Evolutionary conservation across 2,888 invertebrate genomes (phyloP), one percentile per base, ranked within the genome.

Genomic region (Synanthedon vespiformis): DNA sequence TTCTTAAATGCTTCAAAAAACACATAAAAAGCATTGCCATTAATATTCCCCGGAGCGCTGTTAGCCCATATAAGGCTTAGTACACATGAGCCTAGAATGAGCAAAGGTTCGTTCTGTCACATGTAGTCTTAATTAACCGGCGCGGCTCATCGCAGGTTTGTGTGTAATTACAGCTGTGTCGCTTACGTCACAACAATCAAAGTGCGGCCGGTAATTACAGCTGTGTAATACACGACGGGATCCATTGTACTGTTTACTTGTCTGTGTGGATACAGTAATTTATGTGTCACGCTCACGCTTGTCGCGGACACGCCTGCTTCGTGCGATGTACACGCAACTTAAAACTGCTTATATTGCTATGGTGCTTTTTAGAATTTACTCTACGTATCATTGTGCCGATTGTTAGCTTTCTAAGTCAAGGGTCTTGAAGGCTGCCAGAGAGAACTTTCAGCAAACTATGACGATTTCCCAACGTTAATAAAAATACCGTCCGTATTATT

Each of bases 171-270:
- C 66, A 61, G 67, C 65, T 68, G 61, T 56, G 61, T 61, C 53
- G 59, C 55, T 59, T 58, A 58, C 55, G 56, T 56, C 61, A 60
- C 61, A 58, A 62, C 63, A 64, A 69, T 69, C 64, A 67, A 67
- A 66, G 63, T 60, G 62, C 58, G 58, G 59, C 53, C 57, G 54
- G 63, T 63, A 71, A 72, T 72, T 72, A 72, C 62, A 53, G 48
- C 52, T 16, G 40, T 52, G 48, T 53, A 57, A 54, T 56, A 58
- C 57, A 51, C 52, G 52, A 53, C 51, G 57, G 55, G 56, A 60
- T 57, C 56, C 56, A 51, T 63, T 64, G 54, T 63, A 52, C 53
- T 68, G 68, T 68, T 66, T 64, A 58, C 62, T 57, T 59, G 57
- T 59, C 61, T 56, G 55, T 57, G 57, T 58, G 61, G 63, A 61